These are phyloP conservation scores for Latrodectus geometricus DNA, from an alignment of 1,140 invertebrate species.

Conservation along the genomic window DNA sequence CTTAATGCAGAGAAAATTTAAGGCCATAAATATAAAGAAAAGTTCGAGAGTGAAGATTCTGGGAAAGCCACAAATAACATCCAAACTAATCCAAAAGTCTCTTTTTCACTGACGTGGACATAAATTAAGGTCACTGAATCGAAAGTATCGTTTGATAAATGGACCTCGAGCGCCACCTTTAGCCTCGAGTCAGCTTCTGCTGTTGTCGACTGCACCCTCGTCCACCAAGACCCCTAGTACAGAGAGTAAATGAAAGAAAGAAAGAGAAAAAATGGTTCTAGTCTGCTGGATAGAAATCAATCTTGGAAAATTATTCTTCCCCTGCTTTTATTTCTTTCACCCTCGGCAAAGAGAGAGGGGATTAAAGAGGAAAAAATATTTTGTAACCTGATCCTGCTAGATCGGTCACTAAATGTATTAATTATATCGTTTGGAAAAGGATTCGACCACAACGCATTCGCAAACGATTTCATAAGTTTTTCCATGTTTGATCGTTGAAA, in stretches of 20 bases:
- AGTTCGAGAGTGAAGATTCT: not conserved
- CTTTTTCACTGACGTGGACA: conserved; percentile 25
- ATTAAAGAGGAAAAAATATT: not conserved
- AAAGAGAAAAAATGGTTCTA: conserved; percentile 2
- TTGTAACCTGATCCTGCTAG: no score
- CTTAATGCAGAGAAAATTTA: not conserved
- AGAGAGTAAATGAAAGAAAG: conserved; percentile 16
- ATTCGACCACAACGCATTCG: no score
- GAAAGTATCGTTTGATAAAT: conserved; percentile 49
- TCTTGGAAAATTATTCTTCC: conserved; percentile 21
- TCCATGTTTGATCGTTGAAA: no score
- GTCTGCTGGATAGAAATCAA: conserved; percentile 14
- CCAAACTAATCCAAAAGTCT: not conserved
- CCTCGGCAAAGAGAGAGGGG: not conserved
- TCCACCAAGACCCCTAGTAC: not conserved
- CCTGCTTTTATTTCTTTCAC: not conserved
- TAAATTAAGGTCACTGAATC: conserved; percentile 57
- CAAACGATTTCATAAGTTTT: no score
- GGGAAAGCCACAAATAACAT: not conserved
- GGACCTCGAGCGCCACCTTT: conserved; percentile 35
- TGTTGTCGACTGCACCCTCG: conserved; percentile 16
- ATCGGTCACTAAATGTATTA: no score
- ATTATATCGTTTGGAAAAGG: no score
- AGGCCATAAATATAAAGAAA: not conserved
- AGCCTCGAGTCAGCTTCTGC: conserved; percentile 34